phyloP scores from a whole-genome alignment of 2,888 invertebrate genomes.

The Drosophila falleni region DNA sequence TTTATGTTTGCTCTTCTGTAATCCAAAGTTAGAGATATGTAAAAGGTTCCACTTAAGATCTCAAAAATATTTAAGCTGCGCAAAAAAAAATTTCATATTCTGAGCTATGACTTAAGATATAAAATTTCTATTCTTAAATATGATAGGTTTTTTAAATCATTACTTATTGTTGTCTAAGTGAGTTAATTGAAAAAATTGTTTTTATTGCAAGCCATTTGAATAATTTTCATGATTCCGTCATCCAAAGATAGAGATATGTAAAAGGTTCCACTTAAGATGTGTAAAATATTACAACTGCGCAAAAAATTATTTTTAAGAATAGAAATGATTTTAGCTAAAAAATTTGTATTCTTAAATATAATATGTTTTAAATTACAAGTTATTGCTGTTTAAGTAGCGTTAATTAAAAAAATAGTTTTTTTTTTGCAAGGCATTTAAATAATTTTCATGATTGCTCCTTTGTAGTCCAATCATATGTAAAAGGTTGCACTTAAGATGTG shows the following conservation, averaged over 20 bases:
- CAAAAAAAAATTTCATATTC: background rate
- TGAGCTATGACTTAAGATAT: no score
- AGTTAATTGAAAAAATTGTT: slow-evolving; percentile 64
- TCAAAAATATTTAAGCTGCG: background rate
- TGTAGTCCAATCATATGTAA: slow-evolving; percentile 16
- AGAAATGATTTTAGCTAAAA: no score
- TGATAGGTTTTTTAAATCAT: background rate
- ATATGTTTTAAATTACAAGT: background rate
- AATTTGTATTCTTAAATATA: no score
- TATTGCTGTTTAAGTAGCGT: slow-evolving; percentile 62
- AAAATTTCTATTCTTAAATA: no score
- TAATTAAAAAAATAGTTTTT: slow-evolving; percentile 63
- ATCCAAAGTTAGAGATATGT: slow-evolving; percentile 14
- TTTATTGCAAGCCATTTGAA: slow-evolving; percentile 25
- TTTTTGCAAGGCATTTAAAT: slow-evolving; percentile 27
- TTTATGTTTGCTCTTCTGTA: slow-evolving; percentile 1
- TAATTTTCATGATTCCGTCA: slow-evolving; percentile 21
- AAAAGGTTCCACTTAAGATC: slow-evolving; percentile 4
- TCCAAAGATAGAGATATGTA: slow-evolving; percentile 11
- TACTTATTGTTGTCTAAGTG: slow-evolving; percentile 58
- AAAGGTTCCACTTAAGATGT: slow-evolving; percentile 3
- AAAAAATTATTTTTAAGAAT: background rate
- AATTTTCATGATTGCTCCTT: slow-evolving; percentile 25
- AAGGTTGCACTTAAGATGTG: slow-evolving; percentile 2
- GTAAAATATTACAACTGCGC: background rate